phyloP scores from a whole-genome alignment of 2,888 invertebrate genomes.

The Mesodorylaimus sp. region DNA sequence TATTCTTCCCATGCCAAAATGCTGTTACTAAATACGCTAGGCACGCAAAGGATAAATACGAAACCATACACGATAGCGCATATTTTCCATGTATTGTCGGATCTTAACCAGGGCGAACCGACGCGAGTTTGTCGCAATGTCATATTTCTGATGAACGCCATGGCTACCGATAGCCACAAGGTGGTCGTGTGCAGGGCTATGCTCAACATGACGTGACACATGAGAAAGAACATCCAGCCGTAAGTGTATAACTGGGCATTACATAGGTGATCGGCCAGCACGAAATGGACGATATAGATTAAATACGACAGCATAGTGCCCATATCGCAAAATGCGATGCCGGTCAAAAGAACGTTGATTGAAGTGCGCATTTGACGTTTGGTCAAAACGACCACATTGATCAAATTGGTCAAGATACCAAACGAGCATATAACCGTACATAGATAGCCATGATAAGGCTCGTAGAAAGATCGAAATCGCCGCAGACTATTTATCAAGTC shows the following conservation, averaged over 20 bases:
- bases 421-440: constrained; percentile 1
- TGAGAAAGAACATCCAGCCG: constrained; percentile 22
- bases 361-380: constrained; percentile 4
- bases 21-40: constrained; percentile 24
- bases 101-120: constrained; percentile 22
- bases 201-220: constrained; percentile 21
- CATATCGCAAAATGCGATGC: constrained; percentile 6
- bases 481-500: not conserved
- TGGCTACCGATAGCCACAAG: constrained; percentile 24
- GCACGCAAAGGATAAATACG: constrained; percentile 21
- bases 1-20: constrained; percentile 12
- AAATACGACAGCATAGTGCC: constrained; percentile 7
- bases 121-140: constrained; percentile 20
- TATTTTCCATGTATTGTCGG: constrained; percentile 21
- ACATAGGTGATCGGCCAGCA: not conserved
- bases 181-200: constrained; percentile 25
- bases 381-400: constrained; percentile 4
- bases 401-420: constrained; percentile 1
- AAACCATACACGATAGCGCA: constrained; percentile 16
- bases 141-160: constrained; percentile 26
- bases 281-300: constrained; percentile 5
- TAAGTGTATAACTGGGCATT: constrained; percentile 18
- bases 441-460: constrained; percentile 5
- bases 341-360: constrained; percentile 3
- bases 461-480: not conserved